Evolutionary conservation across 2,888 invertebrate genomes (phyloP).

Genomic region (Cheilosia variabilis): DNA sequence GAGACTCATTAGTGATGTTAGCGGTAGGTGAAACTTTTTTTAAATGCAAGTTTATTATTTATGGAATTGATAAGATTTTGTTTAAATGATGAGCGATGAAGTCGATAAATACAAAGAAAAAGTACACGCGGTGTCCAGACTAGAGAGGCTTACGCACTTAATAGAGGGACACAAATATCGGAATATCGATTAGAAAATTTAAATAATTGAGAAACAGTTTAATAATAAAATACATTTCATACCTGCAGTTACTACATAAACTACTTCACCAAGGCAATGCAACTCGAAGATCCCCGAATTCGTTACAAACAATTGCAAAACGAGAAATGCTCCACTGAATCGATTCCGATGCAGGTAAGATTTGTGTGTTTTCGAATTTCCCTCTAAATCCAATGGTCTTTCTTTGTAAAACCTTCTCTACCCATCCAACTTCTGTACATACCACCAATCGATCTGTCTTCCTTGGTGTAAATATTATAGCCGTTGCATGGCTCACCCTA

Average conservation of each 20-base stretch:
- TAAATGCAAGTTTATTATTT: constrained; percentile 25
- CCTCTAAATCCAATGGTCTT: constrained; percentile 1
- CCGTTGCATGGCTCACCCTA: constrained; percentile 88
- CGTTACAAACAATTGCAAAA: constrained; percentile 85
- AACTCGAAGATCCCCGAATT: constrained; percentile 90
- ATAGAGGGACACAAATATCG: too few species aligned
- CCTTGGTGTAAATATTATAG: constrained; percentile 78
- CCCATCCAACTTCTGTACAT: constrained; percentile 34
- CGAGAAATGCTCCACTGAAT: constrained; percentile 85
- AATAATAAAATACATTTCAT: constrained; percentile 6
- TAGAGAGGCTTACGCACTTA: too few species aligned
- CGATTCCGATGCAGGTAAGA: constrained; percentile 87
- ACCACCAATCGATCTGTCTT: constrained; percentile 77
- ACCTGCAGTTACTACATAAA: constrained; percentile 89
- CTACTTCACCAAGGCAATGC: constrained; percentile 89
- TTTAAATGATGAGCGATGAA: background rate
- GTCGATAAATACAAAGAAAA: too few species aligned
- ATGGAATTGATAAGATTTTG: background rate
- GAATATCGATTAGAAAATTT: background rate
- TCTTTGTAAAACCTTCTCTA: constrained; percentile 15
- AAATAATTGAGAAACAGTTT: background rate
- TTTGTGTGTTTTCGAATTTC: background rate
- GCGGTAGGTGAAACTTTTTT: background rate
- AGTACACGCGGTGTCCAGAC: too few species aligned
- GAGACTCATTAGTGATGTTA: constrained; percentile 35